A percentile compares a stretch with the other conserved stretches of the same genome.
These are phyloP conservation scores for Nycticebus coucang DNA, from an alignment of 2,113 vertebrate genomes.

Conservation along the genomic window DNA sequence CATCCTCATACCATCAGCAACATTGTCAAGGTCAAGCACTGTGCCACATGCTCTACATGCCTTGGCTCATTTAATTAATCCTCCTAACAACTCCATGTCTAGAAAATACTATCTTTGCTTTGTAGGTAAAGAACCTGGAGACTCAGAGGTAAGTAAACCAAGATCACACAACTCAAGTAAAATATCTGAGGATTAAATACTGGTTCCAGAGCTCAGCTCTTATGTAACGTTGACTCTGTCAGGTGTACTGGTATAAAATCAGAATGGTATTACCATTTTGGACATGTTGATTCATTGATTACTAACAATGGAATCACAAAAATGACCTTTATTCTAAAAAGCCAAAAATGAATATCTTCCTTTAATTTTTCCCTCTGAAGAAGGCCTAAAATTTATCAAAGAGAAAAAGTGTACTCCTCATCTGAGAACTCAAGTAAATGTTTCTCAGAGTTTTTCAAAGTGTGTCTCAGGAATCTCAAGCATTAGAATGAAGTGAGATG, in stretches of 20 bases:
- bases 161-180: not conserved
- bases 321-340: constrained; percentile 17
- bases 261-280: not conserved
- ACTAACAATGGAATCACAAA: not conserved
- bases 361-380: not conserved
- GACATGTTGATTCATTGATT: not conserved
- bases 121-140: not conserved
- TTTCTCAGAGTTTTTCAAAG: not conserved
- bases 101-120: not conserved
- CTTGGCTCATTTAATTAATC: constrained; percentile 4
- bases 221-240: not conserved
- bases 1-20: not conserved
- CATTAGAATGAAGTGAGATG: not conserved
- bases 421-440: not conserved
- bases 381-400: not conserved
- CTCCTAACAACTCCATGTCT: not conserved
- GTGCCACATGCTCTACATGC: not conserved
- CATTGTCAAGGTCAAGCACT: not conserved
- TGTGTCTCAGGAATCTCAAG: not conserved
- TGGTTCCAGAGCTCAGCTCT: not conserved
- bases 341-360: not conserved
- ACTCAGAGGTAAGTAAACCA: not conserved
- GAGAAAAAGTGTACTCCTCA: not conserved
- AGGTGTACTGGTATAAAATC: not conserved
- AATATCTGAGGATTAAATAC: not conserved